Evolutionary conservation across 2,113 vertebrate species (phyloP), one percentile per base, ranked within the genome.

Genomic region (Tautogolabrus adspersus): DNA sequence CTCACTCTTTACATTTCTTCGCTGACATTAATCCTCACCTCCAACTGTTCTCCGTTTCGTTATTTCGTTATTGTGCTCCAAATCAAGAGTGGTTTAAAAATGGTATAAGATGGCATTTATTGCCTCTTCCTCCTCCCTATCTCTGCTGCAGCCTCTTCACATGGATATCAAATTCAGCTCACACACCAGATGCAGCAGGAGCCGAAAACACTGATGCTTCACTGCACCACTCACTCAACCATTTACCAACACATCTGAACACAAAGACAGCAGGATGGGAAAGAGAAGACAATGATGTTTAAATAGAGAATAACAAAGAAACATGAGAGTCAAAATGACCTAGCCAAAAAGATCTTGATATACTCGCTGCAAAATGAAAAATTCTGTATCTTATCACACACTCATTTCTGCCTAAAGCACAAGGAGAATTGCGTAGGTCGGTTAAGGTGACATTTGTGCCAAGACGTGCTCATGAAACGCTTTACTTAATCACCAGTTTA

Each of bases 121-220:
- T 6, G 3, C 37, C 46, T 47, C 19, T 49, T 34, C 47, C 23
- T 60, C 54, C 56, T 63, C 61, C 72, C 40, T 6, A 0, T 51
- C 44, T 23, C 11, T 78, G 75, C 61, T 77, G 85, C 72, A 82
- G 75, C 57, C 23, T 68, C 26, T 81, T 68, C 30, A 30, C 49
- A 30, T 34, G 44, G 55, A 79, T 66, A 26, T 83, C 56, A n/a
- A 38, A 87, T 84, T 86, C 75, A 79, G 81, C 79, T 88, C 66
- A 84, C 80, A 84, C 52, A 68, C 55, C 11, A 56, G 62, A 69
- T 82, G 63, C 76, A 84, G 85, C 8, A 54, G 77, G 65, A 76
- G 57, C 42, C 65, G 58, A 61, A 77, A 58, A 58, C 47, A 22
- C 57, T 30, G 26, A 70, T 22, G 26, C 64, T 62, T 71, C 57